Base-by-base conservation (phyloP, 2,797 vertebrate species). In the Hyperoplus immaculatus region DNA sequence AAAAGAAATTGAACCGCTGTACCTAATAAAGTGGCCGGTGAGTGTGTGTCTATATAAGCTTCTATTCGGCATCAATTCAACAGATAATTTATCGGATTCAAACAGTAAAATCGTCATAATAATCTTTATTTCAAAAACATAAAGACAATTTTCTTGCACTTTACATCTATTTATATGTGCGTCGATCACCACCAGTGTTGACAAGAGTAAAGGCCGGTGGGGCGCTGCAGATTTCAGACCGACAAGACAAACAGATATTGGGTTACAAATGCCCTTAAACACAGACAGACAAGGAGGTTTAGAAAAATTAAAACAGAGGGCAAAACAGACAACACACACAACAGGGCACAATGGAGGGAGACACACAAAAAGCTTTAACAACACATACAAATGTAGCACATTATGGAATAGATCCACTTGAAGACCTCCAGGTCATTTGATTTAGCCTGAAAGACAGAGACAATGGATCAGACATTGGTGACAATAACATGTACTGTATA, bases 401-500 rank as follows among this genome's bases (percentile, higher is more conserved):
- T 77, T 38, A 78, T 45, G 54, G 74, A 74, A 62, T 69, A 1
- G 59, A 78, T 92, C 87, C 86, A 87, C 83, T 73, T 68, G 64
- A 77, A 77, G 84, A 70, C 13, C 73, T 75, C 69, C 72, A 62
- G 54, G 69, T 64, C 21, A 41, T 63, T 49, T 72, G 76, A 71
- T 67, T 91, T 88, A 96, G 79, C 94, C 95, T 96, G 83, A 69
- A 55, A 89, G 41, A 88, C 39, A 85, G 13, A 72, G 55, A 86
- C 39, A 87, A 11, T 58, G 18, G 29, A 3, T 29, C 66, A 50
- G 38, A 15, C 4, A 51, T 2, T 11, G 50, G 36, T 11, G 18
- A 29, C 29, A 29, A 29, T 29, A 29, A 29, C 29, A 29, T 29
- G 29, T 29, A 29, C 29, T 29, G 29, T 29, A 29, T 3, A 29